phyloP scores from a whole-genome alignment of 2,797 vertebrate genomes.

The Premnoplex brunnescens region DNA sequence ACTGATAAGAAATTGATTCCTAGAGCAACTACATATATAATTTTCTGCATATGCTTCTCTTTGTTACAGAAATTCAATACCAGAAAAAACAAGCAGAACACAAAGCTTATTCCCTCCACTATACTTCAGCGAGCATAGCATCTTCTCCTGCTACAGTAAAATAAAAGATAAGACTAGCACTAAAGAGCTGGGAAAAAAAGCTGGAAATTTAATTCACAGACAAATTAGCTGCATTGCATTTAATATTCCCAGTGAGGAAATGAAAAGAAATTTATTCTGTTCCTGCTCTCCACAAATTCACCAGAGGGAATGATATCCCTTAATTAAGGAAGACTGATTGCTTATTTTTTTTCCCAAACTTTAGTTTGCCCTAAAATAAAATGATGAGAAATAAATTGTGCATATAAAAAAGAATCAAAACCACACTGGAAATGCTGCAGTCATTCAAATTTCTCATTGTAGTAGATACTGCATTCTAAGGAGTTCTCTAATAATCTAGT shows the following conservation, averaged over 20 bases:
- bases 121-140: background rate
- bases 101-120: background rate
- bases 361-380: background rate
- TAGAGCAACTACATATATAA: background rate
- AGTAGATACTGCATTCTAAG: background rate
- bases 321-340: slow-evolving; percentile 62
- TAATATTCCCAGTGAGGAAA: slow-evolving; percentile 62
- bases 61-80: background rate
- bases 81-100: background rate
- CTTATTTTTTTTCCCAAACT: background rate
- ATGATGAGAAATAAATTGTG: slow-evolving; percentile 44
- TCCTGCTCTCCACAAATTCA: slow-evolving; percentile 39
- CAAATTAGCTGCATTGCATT: slow-evolving; percentile 38
- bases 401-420: slow-evolving; percentile 6
- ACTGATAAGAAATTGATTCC: background rate
- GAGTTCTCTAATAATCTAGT: background rate
- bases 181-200: background rate
- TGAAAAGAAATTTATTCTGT: slow-evolving; percentile 47
- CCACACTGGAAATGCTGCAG: slow-evolving; percentile 3
- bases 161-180: slow-evolving; percentile 12
- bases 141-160: background rate
- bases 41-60: background rate
- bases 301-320: slow-evolving; percentile 42
- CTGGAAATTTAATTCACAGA: slow-evolving; percentile 24
- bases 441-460: slow-evolving; percentile 25